Base-by-base conservation (phyloP, 1,140 invertebrate genomes). In the Solen grandis region DNA sequence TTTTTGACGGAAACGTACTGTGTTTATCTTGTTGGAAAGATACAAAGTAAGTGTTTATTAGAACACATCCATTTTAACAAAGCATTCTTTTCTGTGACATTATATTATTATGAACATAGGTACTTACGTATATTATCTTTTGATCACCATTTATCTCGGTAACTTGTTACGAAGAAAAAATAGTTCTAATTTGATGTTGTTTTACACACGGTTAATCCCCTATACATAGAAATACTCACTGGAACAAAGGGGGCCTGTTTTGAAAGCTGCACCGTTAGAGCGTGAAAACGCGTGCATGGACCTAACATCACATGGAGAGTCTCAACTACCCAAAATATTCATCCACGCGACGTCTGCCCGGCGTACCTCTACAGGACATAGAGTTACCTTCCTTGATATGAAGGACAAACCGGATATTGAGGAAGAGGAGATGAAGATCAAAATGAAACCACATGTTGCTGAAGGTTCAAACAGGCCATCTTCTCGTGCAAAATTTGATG, bases 401-500 rank as follows among this genome's bases (percentile, higher is more conserved):
- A 63, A 77, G 22, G 36, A 66, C 14, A 60, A 77, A 14, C 59
- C 54, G 1, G 75, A 57, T 13, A 52, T 10, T 1, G 65, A 55
- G 41, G 54, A 57, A 41, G 59, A 22, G 41, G 29, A 77, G 22
- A 55, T 46, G 14, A 54, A 59, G 29, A 19, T 78, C 13, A 78
- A 57, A 27, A 22, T 78, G n/a, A 65, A 31, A n/a, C 75, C 75
- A 2, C 35, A 55, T 0, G 5, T 16, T 5, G 4, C 52, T 10
- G 36, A 50, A 8, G n/a, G 69, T 60, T 52, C 29, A 31, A 14
- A 22, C 16, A 25, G 75, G 50, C 75, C 75, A 36, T 46, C 22
- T 19, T 78, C 75, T 33, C 31, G 75, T 14, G 75, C 75, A 27
- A 68, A 66, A 46, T 46, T 78, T 5, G 65, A 69, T 35, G 75